Base-by-base conservation (phyloP, 2,888 invertebrate genomes). In the Aphidoletes aphidimyza region DNA sequence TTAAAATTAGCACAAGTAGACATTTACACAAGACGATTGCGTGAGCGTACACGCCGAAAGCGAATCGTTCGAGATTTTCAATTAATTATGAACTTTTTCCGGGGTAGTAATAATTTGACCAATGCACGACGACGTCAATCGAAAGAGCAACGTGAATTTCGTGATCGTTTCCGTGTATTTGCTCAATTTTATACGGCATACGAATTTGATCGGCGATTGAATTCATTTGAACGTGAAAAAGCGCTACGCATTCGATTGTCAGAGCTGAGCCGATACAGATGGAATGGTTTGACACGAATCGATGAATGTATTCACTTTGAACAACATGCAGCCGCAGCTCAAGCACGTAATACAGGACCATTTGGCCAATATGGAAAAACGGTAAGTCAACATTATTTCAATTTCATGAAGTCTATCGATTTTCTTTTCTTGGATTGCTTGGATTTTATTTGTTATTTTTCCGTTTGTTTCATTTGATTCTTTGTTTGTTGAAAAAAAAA, bases 1-100 rank as follows among this genome's bases (percentile, higher is more conserved):
- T 91, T 98, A 45, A 98, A 98, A 90, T 90, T 98, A 87, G 95
- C 97, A 36, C 96, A 97, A 91, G 96, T 98, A 85, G 97, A 97
- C 88, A 97, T 97, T 91, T 98, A 98, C 88, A 94, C 94, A 6
- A 92, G 95, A 85, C 92, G 96, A 86, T 90, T 97, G 84, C 91
- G 96, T 84, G 98, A 98, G 89, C 92, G 98, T 86, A 95, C 95
- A 78, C 92, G 97, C 86, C 92, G 97, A 89, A 98, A 98, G 93
- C 92, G 96, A 85, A 93, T 98, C 84, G 96, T 96, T 22, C 92
- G 97, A 84, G 97, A 98, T 89, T 98, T 95, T 90, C 97, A 97
- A 87, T 91, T 98, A 26, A 96, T 97, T 1, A 93, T 96, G 0
- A 93, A 95, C 86, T 97, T 97, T 89, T 97, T 96, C 89, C 88